Base-by-base conservation (phyloP, 2,113 vertebrate genomes). In the Antennarius striatus region DNA sequence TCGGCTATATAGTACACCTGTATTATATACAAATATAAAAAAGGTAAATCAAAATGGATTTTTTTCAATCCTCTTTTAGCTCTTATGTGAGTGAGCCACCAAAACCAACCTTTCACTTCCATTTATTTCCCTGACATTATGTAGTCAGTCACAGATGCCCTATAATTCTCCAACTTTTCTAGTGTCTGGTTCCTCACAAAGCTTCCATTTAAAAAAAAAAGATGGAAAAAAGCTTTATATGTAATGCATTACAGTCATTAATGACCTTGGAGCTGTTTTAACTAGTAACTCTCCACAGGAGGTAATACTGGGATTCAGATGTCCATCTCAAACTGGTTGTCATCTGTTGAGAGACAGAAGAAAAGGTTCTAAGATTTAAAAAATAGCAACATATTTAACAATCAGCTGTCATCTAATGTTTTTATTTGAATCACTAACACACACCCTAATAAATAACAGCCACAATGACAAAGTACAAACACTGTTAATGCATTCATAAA, bases 251-350 rank as follows among this genome's bases (percentile, higher is more conserved):
- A 69, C 15, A 67, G 84, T 88, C 88, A 64, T 17, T 32, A 67
- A 72, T 55, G 82, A 87, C 88, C 79, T 59, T 68, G 63, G 76
- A 74, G 85, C 72, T 47, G 43, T 77, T 84, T 77, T 43, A 76
- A 84, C 50, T 29, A 74, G 60, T 53, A 70, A 78, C 68, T 83
- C 91, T 92, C 90, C 89, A 89, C 80, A 88, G 89, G 91, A 92
- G 86, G 87, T 73, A 80, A 73, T 79, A 79, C 64, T 73, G 85
- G n/a, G 47, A 78, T 68, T 92, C 84, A 92, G 78, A 92, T 92
- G 81, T 92, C 91, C 91, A 92, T 92, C 79, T 91, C 91, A 78
- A 92, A 92, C 84, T 92, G 91, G 89, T 67, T 89, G 81, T 92
- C 91, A 63, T 92, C 90, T 89, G 86, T 79, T 66, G 71, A 17